These are phyloP conservation scores for Cephus pulcher DNA, from an alignment of 2,888 invertebrate genomes.

Conservation along the genomic window DNA sequence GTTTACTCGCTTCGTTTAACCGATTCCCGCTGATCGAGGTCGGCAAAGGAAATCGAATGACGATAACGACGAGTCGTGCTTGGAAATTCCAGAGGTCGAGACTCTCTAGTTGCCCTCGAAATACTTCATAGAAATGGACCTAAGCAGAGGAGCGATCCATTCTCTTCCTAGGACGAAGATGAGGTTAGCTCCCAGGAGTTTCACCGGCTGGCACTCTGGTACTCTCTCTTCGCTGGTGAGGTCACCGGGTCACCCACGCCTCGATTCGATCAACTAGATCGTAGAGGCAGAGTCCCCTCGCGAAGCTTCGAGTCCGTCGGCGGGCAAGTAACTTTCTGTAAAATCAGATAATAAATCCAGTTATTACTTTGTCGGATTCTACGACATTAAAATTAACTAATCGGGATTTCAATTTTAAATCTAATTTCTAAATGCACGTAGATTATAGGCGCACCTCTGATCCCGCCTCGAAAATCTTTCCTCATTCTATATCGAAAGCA, in stretches of 20 bases:
- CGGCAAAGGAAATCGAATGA: neutral
- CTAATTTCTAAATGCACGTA: neutral
- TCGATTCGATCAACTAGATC: slow-evolving; percentile 5
- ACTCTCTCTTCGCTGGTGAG: slow-evolving; percentile 38
- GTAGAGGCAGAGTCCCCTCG: neutral
- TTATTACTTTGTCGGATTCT: neutral
- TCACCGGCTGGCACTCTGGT: slow-evolving; percentile 36
- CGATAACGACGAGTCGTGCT: neutral
- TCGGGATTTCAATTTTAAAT: neutral
- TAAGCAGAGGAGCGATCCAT: slow-evolving; percentile 14
- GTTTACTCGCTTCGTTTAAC: neutral
- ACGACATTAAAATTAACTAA: neutral
- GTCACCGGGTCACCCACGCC: slow-evolving; percentile 51
- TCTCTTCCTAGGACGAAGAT: slow-evolving; percentile 29
- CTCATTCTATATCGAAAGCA: neutral
- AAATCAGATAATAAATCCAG: neutral
- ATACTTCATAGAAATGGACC: slow-evolving; percentile 37
- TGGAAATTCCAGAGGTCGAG: neutral
- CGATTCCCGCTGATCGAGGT: neutral
- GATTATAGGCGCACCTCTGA: neutral
- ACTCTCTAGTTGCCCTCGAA: slow-evolving; percentile 40
- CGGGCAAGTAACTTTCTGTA: neutral
- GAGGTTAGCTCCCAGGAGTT: slow-evolving; percentile 35
- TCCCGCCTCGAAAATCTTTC: neutral
- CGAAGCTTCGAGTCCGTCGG: neutral